Evolutionary conservation across 2,888 invertebrate genomes (phyloP).

Genomic region (Erynnis tages): DNA sequence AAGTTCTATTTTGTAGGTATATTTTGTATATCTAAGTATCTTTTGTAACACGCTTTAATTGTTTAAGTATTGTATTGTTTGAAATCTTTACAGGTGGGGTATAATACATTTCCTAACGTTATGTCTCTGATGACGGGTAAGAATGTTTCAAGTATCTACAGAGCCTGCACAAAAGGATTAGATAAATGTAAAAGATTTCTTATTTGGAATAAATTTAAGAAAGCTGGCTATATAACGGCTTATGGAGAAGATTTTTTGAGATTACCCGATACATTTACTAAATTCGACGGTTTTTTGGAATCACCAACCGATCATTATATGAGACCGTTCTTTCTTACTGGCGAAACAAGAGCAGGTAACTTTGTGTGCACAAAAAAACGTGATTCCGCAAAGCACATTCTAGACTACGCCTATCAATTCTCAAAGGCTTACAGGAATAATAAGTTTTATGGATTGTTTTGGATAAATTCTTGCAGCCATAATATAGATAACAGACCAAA

Average conservation of each 20-base stretch:
- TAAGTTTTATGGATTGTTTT: constrained; percentile 87
- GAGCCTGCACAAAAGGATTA: constrained; percentile 65
- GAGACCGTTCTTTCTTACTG: constrained; percentile 86
- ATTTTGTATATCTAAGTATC: too few relatives aligned
- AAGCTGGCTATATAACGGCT: constrained; percentile 86
- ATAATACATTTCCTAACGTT: constrained; percentile 94
- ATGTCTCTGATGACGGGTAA: constrained; percentile 89
- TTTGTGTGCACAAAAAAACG: constrained; percentile 64
- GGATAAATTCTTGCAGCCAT: constrained; percentile 88
- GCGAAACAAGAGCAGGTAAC: constrained; percentile 69
- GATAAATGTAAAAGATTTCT: constrained; percentile 86
- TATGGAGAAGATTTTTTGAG: constrained; percentile 87
- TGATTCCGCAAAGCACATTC: constrained; percentile 84
- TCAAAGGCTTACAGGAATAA: constrained; percentile 79
- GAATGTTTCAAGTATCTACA: constrained; percentile 72
- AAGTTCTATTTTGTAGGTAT: too few relatives aligned
- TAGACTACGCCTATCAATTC: constrained; percentile 85
- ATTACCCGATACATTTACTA: constrained; percentile 84
- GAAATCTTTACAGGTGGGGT: constrained; percentile 82
- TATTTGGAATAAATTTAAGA: constrained; percentile 87
- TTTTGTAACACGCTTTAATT: too few relatives aligned
- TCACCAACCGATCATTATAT: constrained; percentile 91
- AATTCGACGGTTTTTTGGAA: constrained; percentile 82
- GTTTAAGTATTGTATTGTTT: too few relatives aligned
- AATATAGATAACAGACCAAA: constrained; percentile 84